Evolutionary conservation across 92 coral and sea anemone genomes (phyloP), one percentile per base, ranked within the genome.

Genomic region (Porites lobata): DNA sequence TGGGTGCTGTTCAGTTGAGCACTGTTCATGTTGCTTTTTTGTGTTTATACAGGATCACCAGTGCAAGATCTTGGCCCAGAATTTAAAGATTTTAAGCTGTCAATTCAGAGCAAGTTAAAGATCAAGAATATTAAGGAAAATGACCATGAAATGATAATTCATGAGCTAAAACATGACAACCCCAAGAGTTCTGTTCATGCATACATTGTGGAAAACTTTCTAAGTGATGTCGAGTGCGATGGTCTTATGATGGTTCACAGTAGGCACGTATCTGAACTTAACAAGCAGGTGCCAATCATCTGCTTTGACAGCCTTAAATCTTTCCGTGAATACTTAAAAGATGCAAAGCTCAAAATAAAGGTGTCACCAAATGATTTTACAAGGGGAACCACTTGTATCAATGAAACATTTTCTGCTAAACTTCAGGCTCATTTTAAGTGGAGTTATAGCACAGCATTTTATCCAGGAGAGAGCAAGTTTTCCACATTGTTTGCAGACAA

Each of bases 371-470:
- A 62, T 11, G 99, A 96, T 92, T 96, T 96, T 69, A 87, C 91
- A 0, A 19, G 76, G 71, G 97, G 97, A 24, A 96, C 99, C 50
- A 96, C 98, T 14, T 96, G 99, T 76, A 81, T 96, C 70, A 96
- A 95, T 84, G 98, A 95, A 79, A 90, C 98, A 78, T 89, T 96
- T 77, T 96, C 99, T 38, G 81, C 75, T 61, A 75, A 83, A 57
- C 79, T 96, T 8, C 94, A 89, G 75, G 74, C 76, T 0, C 90
- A 89, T 54, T 95, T 96, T 75, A 95, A 69, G 54, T 96, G 99
- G 99, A 96, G 99, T 88, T 92, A 77, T 54, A 96, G 99, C 73
- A 96, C 98, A 32, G 98, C 99, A 24, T 96, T 96, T 84, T 96
- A 96, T 81, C 96, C 99, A 2, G 99, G 99, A 63, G 99, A 96